phyloP scores from a whole-genome alignment of 1,140 invertebrate genomes.

The Drosophila trapezifrons region DNA sequence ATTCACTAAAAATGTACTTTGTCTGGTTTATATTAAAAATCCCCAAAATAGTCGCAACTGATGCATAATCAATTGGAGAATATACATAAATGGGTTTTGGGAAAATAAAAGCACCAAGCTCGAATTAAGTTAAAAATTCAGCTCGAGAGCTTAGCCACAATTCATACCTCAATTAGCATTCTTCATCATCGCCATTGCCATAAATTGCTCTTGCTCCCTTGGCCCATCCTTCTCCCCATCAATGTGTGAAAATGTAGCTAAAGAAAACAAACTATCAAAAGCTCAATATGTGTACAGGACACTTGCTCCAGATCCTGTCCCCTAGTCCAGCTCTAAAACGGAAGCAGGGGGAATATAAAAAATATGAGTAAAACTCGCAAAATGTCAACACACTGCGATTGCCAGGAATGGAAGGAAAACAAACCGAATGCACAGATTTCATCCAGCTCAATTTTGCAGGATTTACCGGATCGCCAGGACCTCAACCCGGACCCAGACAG shows the following conservation, averaged over 20 bases:
- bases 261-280: constrained; percentile 41
- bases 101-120: neutral
- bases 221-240: too few species aligned
- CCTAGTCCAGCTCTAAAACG: constrained; percentile 9
- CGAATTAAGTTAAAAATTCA: neutral
- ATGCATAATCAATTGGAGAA: too few species aligned
- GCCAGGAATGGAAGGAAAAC: neutral
- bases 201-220: neutral
- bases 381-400: constrained; percentile 54
- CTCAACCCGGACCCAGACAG: constrained; percentile 14
- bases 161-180: constrained; percentile 18
- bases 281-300: constrained; percentile 18
- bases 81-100: too few species aligned
- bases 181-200: constrained; percentile 3
- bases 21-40: too few species aligned
- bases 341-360: constrained; percentile 19
- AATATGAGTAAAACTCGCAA: constrained; percentile 45
- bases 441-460: constrained; percentile 49
- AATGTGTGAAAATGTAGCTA: constrained; percentile 25
- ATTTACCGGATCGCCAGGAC: constrained; percentile 36
- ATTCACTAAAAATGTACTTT: too few species aligned
- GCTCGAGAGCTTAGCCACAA: neutral
- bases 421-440: constrained; percentile 44
- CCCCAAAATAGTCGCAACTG: too few species aligned
- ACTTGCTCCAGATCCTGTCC: constrained; percentile 12